A percentile compares a stretch with the other conserved stretches of the same genome.
Evolutionary conservation across 2,113 vertebrate species (phyloP).

Genomic region (Passer domesticus): DNA sequence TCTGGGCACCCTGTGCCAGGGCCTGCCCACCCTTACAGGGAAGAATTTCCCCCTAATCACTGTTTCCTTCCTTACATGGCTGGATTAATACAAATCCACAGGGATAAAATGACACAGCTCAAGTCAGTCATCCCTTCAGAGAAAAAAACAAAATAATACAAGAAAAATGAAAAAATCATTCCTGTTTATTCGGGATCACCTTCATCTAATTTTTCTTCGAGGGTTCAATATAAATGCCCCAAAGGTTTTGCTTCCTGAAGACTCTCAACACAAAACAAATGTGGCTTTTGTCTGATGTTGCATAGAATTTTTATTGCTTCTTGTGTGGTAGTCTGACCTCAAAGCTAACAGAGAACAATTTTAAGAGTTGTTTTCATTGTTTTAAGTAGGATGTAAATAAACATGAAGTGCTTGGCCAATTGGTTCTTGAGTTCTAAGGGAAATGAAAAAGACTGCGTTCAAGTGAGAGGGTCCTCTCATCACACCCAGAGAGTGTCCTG

Average conservation of each 20-base stretch:
- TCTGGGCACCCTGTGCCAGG: too few species aligned
- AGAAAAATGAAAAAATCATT: neutral
- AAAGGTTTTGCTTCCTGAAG: neutral
- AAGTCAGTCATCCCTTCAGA: neutral
- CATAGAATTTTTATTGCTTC: neutral
- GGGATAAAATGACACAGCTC: neutral
- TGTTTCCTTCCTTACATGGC: neutral
- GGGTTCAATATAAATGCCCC: neutral
- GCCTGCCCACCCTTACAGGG: too few species aligned
- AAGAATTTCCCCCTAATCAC: neutral
- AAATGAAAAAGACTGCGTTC: neutral
- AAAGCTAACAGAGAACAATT: neutral
- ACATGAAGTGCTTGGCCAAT: neutral
- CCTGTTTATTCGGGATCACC: neutral
- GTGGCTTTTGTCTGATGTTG: neutral
- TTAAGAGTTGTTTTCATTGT: neutral
- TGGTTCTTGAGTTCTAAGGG: neutral
- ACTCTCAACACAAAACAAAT: neutral
- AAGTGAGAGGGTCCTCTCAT: neutral
- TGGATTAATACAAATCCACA: neutral
- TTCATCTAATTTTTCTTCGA: neutral
- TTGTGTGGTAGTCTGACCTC: neutral
- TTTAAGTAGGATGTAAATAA: neutral
- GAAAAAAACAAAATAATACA: neutral
- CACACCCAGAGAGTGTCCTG: neutral